phyloP scores from a whole-genome alignment of 2,888 invertebrate species.

The Neria commutata region DNA sequence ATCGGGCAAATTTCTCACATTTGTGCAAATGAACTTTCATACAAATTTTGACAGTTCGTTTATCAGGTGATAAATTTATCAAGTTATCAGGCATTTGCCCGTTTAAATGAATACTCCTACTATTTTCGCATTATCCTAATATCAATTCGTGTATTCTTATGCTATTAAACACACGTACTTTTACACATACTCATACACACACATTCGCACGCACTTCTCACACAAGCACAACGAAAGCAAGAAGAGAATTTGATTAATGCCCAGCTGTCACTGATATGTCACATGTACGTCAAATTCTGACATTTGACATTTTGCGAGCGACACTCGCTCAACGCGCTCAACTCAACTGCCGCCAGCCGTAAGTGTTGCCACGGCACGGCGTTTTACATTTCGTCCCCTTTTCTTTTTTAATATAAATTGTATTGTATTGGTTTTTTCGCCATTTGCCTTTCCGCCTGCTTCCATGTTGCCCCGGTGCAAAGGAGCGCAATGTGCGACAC shows the following conservation, averaged over 20 bases:
- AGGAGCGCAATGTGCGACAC: conserved; percentile 33
- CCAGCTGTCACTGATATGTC: conserved; percentile 64
- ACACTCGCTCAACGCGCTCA: conserved; percentile 33
- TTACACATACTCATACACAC: background rate
- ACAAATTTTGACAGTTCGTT: no score
- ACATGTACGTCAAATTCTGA: conserved; percentile 63
- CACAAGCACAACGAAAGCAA: conserved; percentile 42
- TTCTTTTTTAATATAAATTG: conserved; percentile 10
- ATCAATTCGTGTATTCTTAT: no score
- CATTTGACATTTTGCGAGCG: conserved; percentile 62
- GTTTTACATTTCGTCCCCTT: conserved; percentile 11
- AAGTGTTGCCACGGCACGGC: conserved; percentile 6
- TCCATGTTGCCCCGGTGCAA: conserved; percentile 34
- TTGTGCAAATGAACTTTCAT: no score
- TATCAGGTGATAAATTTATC: no score
- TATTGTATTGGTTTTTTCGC: no score
- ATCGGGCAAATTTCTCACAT: no score
- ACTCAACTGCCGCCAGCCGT: background rate
- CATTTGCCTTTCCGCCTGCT: no score
- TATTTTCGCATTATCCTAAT: no score
- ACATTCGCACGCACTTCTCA: background rate
- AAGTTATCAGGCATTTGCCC: no score
- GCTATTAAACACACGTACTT: conserved; percentile 1
- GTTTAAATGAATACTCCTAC: no score
- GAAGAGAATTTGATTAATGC: conserved; percentile 63